Conservation (phyloP, 2,113 vertebrate species). For the Gorsachius goisagi region DNA sequence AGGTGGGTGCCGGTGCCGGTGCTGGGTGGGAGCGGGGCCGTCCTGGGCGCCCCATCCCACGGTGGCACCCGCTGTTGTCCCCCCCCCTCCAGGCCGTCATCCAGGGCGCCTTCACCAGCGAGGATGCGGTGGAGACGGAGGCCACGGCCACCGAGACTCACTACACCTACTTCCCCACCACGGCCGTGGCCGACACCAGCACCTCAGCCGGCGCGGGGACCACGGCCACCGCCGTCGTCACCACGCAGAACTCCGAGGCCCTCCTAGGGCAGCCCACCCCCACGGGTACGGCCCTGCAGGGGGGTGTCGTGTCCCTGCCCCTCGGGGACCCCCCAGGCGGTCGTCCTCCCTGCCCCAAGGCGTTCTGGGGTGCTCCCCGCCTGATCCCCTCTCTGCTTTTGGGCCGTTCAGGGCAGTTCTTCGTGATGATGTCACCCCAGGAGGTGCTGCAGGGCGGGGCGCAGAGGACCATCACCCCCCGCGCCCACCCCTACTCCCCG, state of each 20-base stretch:
- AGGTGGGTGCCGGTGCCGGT: conserved; percentile 71
- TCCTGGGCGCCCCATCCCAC: fast-evolving
- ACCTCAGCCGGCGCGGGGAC: conserved; percentile 42
- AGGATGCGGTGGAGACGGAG: conserved; percentile 72
- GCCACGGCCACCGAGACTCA: conserved; percentile 69
- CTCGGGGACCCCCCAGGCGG: neutral
- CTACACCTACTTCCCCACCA: conserved; percentile 75
- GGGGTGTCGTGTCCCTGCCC: fast-evolving
- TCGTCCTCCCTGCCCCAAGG: fast-evolving
- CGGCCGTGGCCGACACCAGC: conserved; percentile 69
- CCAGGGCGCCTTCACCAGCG: conserved; percentile 78
- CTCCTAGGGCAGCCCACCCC: conserved; percentile 73
- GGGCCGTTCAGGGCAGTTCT: conserved; percentile 83
- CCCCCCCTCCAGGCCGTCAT: conserved; percentile 66
- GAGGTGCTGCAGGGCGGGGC: conserved; percentile 88
- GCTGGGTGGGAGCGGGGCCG: fast-evolving
- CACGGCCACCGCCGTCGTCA: conserved; percentile 72
- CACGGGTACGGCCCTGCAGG: conserved; percentile 38
- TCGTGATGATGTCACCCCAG: conserved; percentile 97
- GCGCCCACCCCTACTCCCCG: conserved; percentile 89
- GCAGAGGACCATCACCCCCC: conserved; percentile 89
- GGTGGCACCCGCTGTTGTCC: fast-evolving
- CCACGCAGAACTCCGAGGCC: conserved; percentile 75
- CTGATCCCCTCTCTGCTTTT: neutral
- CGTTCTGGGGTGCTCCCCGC: fast-evolving